phyloP scores from a whole-genome alignment of 1,140 invertebrate genomes.

The Solenopsis invicta region DNA sequence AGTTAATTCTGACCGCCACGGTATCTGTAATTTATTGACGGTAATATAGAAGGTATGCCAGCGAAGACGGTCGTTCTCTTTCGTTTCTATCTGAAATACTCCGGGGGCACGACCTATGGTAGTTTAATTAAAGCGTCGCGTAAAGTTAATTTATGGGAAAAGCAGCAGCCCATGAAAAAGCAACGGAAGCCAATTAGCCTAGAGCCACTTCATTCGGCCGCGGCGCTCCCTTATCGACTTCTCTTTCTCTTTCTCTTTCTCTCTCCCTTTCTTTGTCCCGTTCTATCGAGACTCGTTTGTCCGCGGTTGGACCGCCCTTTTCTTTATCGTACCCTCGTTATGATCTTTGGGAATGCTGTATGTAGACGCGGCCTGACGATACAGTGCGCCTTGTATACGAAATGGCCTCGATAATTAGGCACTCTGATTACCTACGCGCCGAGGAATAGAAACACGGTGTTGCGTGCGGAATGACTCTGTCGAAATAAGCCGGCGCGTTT shows the following conservation, averaged over 20 bases:
- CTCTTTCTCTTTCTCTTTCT: constrained; percentile 46
- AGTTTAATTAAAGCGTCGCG: constrained; percentile 76
- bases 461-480: constrained; percentile 64
- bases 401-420: constrained; percentile 69
- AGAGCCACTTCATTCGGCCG: constrained; percentile 70
- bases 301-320: constrained; percentile 56
- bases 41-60: constrained; percentile 34
- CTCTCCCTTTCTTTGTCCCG: not conserved
- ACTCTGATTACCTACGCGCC: constrained; percentile 72
- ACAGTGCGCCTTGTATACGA: constrained; percentile 51
- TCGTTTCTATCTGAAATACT: constrained; percentile 64
- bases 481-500: constrained; percentile 67
- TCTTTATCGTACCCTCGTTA: constrained; percentile 73
- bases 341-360: constrained; percentile 67
- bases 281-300: constrained; percentile 68
- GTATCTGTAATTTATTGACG: constrained; percentile 59
- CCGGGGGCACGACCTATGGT: constrained; percentile 63
- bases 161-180: constrained; percentile 73
- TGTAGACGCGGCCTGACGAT: constrained; percentile 39
- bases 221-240: constrained; percentile 67
- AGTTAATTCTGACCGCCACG: not conserved
- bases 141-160: constrained; percentile 77
- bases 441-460: constrained; percentile 42
- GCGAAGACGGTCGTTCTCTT: not conserved
- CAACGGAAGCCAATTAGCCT: constrained; percentile 79